phyloP scores from a whole-genome alignment of 2,888 invertebrate species.

The Amorpha juglandis region DNA sequence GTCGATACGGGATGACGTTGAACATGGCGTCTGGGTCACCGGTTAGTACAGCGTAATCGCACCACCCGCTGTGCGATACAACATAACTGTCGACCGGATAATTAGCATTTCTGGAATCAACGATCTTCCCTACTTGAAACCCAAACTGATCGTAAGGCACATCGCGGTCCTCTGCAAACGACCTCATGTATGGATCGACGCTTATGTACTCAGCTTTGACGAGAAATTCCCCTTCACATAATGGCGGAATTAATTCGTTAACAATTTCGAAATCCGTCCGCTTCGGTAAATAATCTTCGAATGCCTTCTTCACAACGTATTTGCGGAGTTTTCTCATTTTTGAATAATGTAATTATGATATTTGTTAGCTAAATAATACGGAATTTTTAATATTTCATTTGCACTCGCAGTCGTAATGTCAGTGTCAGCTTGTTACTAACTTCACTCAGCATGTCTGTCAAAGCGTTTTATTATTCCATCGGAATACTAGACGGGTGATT shows the following conservation, averaged over 20 bases:
- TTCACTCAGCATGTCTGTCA: too few relatives aligned
- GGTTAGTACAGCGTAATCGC: conserved; percentile 69
- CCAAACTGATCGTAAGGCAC: conserved; percentile 56
- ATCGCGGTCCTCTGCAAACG: conserved; percentile 52
- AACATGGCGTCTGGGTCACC: conserved; percentile 48
- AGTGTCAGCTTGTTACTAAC: too few relatives aligned
- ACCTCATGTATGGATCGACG: conserved; percentile 87
- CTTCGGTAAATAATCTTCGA: conserved; percentile 61
- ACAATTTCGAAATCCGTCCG: conserved; percentile 64
- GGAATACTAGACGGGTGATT: too few relatives aligned
- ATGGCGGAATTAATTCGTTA: conserved; percentile 61
- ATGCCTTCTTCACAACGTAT: conserved; percentile 49
- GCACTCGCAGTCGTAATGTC: background rate
- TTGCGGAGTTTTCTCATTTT: conserved; percentile 43
- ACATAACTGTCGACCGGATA: conserved; percentile 85
- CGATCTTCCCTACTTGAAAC: conserved; percentile 75
- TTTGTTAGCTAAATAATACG: background rate
- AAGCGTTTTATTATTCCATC: too few relatives aligned
- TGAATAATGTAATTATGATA: background rate
- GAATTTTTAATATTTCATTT: background rate
- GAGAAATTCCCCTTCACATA: conserved; percentile 79
- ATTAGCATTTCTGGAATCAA: conserved; percentile 84
- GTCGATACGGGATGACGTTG: conserved; percentile 54
- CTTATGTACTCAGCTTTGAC: conserved; percentile 85
- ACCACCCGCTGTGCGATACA: conserved; percentile 86